phyloP scores from a whole-genome alignment of 2,797 vertebrate genomes.

The Ptychadena robeensis region DNA sequence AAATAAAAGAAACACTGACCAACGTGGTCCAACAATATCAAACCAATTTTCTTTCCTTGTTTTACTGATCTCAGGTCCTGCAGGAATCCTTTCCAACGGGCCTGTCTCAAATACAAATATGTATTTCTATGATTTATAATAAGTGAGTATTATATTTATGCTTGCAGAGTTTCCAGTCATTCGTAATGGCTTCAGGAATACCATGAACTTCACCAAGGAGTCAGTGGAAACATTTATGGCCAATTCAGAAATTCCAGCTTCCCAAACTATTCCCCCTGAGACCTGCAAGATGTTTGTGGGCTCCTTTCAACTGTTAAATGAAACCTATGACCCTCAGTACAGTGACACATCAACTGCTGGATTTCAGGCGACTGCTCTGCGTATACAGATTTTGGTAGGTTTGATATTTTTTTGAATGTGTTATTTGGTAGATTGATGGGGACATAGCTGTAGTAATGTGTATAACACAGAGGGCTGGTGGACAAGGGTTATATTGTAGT shows the following conservation, averaged over 20 bases:
- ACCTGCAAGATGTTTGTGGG: constrained; percentile 45
- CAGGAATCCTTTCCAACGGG: too few species aligned
- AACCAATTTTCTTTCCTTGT: too few species aligned
- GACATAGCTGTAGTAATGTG: too few species aligned
- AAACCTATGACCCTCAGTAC: constrained; percentile 1
- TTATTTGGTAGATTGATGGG: background rate
- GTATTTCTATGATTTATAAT: background rate
- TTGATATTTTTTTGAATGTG: background rate
- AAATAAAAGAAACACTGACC: too few species aligned
- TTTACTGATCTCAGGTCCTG: too few species aligned
- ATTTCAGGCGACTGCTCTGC: constrained; percentile 21
- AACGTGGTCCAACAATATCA: too few species aligned
- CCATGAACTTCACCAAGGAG: constrained; percentile 15
- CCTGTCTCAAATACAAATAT: too few species aligned
- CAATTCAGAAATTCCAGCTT: background rate
- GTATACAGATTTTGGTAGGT: constrained; percentile 31
- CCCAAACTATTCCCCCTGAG: background rate
- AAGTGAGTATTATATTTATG: background rate
- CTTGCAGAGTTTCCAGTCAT: constrained; percentile 41
- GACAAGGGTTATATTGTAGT: too few species aligned
- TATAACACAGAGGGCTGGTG: too few species aligned
- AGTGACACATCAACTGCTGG: constrained; percentile 8
- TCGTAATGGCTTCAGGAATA: constrained; percentile 29
- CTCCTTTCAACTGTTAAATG: constrained; percentile 42
- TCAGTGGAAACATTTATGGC: background rate